These are phyloP conservation scores for Caenorhabditis tropicalis DNA, from an alignment of 1,140 invertebrate genomes.

Conservation along the genomic window DNA sequence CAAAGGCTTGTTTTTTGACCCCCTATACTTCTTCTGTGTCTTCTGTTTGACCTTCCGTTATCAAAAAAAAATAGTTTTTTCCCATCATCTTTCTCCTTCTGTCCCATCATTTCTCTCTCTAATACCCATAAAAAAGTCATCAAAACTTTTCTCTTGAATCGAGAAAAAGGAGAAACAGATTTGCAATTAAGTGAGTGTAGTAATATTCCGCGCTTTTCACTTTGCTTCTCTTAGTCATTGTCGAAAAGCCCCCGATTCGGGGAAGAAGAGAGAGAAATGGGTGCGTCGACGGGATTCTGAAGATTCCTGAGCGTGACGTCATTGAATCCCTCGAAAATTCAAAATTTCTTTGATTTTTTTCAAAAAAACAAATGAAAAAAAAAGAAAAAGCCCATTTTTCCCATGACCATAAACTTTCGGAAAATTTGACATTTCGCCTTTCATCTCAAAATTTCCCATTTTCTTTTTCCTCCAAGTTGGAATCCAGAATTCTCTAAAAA, in stretches of 20 bases:
- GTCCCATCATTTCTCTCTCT: background rate
- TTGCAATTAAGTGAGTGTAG: background rate
- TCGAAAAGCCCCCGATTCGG: too few species aligned
- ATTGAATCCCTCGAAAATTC: too few species aligned
- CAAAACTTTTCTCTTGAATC: background rate
- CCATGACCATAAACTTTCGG: too few species aligned
- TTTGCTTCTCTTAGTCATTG: background rate
- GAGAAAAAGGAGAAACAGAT: background rate
- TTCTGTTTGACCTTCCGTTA: background rate
- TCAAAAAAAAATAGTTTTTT: background rate
- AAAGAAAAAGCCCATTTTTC: too few species aligned
- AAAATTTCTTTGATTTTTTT: too few species aligned
- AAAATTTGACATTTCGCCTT: too few species aligned
- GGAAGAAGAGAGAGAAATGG: background rate
- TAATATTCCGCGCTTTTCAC: background rate
- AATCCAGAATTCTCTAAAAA: background rate
- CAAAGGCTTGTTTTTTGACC: constrained; percentile 21
- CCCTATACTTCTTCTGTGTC: background rate
- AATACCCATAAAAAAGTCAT: background rate
- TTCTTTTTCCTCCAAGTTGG: too few species aligned
- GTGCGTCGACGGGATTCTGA: background rate
- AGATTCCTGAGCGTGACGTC: background rate
- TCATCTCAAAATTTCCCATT: too few species aligned
- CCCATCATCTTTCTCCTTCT: background rate
- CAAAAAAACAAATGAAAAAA: too few species aligned